These are phyloP conservation scores for Phrynosoma platyrhinos DNA, from an alignment of 2,113 vertebrate species.

Conservation along the genomic window DNA sequence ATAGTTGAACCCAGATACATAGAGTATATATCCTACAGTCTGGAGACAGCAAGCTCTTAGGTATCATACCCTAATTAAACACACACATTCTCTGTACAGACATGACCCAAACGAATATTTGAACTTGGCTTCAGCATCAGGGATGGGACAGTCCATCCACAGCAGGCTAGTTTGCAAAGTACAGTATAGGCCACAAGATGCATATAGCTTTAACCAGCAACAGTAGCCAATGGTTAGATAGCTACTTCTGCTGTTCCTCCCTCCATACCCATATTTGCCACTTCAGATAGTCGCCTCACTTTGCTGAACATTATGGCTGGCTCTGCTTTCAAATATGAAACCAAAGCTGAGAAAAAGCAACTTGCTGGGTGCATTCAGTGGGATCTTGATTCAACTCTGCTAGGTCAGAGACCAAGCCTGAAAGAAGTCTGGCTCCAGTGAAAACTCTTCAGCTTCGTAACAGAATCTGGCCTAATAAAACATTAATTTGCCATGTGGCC, in stretches of 20 bases:
- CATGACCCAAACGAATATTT: not conserved
- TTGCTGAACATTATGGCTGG: too few relatives aligned
- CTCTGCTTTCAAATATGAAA: not conserved
- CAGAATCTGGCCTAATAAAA: constrained; percentile 66
- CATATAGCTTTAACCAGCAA: not conserved
- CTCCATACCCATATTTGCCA: too few relatives aligned
- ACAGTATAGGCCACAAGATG: not conserved
- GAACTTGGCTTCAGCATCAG: not conserved
- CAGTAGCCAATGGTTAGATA: not conserved
- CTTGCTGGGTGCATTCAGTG: not conserved
- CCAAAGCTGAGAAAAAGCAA: constrained; percentile 11
- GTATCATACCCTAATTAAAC: not conserved
- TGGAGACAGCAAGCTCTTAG: not conserved
- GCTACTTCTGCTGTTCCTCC: not conserved
- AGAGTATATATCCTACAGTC: not conserved
- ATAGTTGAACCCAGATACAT: not conserved
- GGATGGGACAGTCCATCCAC: not conserved
- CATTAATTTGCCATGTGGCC: constrained; percentile 75
- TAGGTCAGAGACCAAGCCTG: constrained; percentile 19
- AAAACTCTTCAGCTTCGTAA: constrained; percentile 66
- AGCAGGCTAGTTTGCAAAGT: not conserved
- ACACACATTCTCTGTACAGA: not conserved
- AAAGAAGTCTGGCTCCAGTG: constrained; percentile 64
- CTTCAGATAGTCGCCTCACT: not conserved
- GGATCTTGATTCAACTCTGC: not conserved